Evolutionary conservation across 2,113 vertebrate genomes (phyloP).

Genomic region (Salminus brasiliensis): DNA sequence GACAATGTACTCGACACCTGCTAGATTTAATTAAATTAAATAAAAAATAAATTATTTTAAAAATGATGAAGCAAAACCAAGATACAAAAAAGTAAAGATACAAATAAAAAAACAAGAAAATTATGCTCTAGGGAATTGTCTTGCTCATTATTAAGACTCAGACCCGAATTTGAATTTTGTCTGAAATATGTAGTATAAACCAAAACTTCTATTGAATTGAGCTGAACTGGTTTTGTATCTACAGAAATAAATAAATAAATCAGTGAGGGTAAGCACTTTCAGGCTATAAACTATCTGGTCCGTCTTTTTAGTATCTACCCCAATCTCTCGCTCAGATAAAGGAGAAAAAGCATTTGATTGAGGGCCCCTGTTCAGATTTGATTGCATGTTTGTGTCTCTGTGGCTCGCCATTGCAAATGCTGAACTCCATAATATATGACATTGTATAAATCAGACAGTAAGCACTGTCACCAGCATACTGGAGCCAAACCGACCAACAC

Average conservation of each 20-base stretch:
- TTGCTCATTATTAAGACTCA: no score
- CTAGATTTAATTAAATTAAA: no score
- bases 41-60: no score
- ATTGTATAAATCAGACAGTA: conserved; percentile 21
- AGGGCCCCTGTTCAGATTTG: neutral
- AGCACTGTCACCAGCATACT: neutral
- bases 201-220: neutral
- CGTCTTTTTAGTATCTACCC: no score
- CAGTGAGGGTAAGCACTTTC: neutral
- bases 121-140: no score
- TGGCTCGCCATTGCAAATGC: neutral
- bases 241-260: neutral
- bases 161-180: no score
- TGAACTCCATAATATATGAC: conserved; percentile 4
- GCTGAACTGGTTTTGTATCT: neutral
- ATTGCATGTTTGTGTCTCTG: neutral
- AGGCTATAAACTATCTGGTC: neutral
- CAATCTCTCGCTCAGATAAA: neutral
- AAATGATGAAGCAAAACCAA: no score
- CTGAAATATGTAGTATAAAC: neutral
- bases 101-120: no score
- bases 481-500: conserved; percentile 5
- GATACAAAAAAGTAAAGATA: no score
- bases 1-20: no score
- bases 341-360: conserved; percentile 6